Base-by-base conservation (phyloP, 2,113 vertebrate genomes). In the Catharus minimus region DNA sequence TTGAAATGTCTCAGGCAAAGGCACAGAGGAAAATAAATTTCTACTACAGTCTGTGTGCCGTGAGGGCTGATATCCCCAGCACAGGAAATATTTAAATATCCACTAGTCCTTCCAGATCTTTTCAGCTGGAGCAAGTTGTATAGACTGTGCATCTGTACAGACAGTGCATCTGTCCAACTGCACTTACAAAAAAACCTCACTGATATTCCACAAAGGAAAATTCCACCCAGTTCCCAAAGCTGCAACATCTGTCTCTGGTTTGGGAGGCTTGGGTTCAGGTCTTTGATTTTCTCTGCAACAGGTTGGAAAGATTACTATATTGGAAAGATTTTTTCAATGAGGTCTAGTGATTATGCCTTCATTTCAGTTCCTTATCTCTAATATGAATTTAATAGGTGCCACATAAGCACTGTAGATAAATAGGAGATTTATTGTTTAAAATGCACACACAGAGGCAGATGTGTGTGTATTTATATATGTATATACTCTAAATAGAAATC, bases 151-250 rank as follows among this genome's bases (percentile, higher is more conserved):
- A 75, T 93, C 71, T 67, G 66, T 61, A 91, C 15, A 75, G 75
- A 56, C 52, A 74, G 69, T 75, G 75, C 82, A 90, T 92, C 74
- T 92, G 83, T 92, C 74, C 62, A 89, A 87, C 66, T 82, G 39
- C 55, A 86, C 38, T 46, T 81, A 86, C 17, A 1, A 77, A 81
- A 81, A 86, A 80, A 61, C 2, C 53, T 55, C 64, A 62, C 66
- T 89, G 84, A 87, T 93, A 86, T 76, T 75, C 84, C 91, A 92
- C 84, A 93, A 96, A 95, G 81, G 74, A 94, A 95, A 96, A 92
- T 96, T 95, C 90, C 90, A 86, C 75, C 58, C 71, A 64, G 69
- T 65, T 93, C 68, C 83, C 74, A 92, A 94, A 96, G 84, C 89
- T 95, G 57, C 20, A 90, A 90, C 93, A 95, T 94, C 89, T 95